Evolutionary conservation across 2,113 vertebrate species (phyloP), one percentile per base, ranked within the genome.

Genomic region (Psilopsiagon aurifrons): DNA sequence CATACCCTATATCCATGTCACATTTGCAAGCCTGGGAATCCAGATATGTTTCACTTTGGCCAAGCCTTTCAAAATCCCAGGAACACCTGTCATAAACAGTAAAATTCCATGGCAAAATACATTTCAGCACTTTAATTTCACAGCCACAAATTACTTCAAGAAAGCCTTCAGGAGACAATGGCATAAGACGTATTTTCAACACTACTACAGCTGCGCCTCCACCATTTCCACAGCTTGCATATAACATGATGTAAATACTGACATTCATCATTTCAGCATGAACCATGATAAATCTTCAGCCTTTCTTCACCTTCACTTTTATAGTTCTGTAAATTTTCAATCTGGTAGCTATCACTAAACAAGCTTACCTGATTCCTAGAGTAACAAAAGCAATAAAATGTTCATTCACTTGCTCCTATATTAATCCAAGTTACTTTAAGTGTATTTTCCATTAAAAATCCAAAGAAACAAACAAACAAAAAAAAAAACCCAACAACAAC

Each of bases 21-120:
- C 2, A 8, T 28, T 49, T 76, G 44, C 14, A 86, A 88, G 51
- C 6, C 31, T 59, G 11, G 25, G 43, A 68, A 29, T 51, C 37
- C 62, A 82, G 43, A 84, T 37, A 37, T 49, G 59, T 31, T 2
- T 73, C 37, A 39, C n/a, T n/a, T 46, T 44, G 31, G 35, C n/a
- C 93, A 90, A 85, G 43, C 14, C 37, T 51, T 93, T 47, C 85
- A 83, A 88, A 96, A 94, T 79, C 33, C 44, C 39, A 83, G 16
- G 11, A 37, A 80, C 23, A 0, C 0, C 19, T 18, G 1, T 44
- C 44, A 94, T 23, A 74, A 88, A 63, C 17, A 11, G 13, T 41
- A 90, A 69, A 79, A 88, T 60, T 80, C 55, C 49, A 69, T 8
- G 18, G 75, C 35, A 83, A 82, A 80, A 86, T 31, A 92, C 49